Conservation (phyloP, 2,797 vertebrate species). For the Limosa lapponica region DNA sequence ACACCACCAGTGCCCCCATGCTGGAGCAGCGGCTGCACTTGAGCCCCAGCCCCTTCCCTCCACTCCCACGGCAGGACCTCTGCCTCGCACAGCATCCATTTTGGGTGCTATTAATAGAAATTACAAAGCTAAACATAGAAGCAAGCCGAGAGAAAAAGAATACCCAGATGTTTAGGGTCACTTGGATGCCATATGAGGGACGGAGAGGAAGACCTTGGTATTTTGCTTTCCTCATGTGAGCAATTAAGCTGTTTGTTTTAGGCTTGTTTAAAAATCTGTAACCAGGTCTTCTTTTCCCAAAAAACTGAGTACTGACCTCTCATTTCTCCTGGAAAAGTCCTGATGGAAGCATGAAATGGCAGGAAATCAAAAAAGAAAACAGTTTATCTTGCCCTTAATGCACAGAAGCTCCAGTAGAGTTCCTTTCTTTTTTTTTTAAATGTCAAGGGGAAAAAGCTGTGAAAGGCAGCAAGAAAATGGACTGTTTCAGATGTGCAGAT, state of each 20-base stretch:
- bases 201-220: conserved; percentile 3
- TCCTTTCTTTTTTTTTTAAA: fast-evolving
- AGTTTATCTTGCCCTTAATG: conserved; percentile 18
- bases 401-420: neutral
- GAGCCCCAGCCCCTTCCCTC: neutral
- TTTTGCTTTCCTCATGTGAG: conserved; percentile 5
- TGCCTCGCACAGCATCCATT: neutral
- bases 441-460: neutral
- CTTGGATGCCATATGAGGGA: neutral
- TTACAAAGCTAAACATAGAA: neutral
- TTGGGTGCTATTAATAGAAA: neutral
- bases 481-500: neutral
- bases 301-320: conserved; percentile 15
- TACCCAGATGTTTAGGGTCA: neutral
- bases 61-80: neutral
- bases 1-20: neutral
- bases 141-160: neutral
- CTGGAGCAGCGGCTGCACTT: neutral
- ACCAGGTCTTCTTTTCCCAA: conserved; percentile 13
- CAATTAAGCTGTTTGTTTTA: conserved; percentile 9
- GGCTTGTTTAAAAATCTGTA: conserved; percentile 25
- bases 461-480: neutral
- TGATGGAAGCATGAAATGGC: neutral
- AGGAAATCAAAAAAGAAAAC: conserved; percentile 48
- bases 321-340: conserved; percentile 1